These are phyloP conservation scores for Heliconius hewitsoni DNA, from an alignment of 1,140 invertebrate genomes.

Conservation along the genomic window DNA sequence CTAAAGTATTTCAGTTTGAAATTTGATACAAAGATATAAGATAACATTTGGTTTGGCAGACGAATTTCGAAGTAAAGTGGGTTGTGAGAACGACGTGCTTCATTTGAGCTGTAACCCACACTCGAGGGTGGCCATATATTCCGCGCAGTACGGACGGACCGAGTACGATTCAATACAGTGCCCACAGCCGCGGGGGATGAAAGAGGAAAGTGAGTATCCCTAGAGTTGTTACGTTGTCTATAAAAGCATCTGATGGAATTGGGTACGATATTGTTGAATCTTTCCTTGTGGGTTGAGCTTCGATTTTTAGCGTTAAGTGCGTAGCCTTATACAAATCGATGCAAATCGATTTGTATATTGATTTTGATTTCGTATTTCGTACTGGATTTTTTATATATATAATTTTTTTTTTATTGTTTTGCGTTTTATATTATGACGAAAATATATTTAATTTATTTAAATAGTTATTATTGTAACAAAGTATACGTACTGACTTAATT, in stretches of 20 bases:
- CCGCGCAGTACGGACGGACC: constrained; percentile 93
- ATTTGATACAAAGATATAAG: constrained; percentile 25
- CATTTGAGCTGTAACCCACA: constrained; percentile 91
- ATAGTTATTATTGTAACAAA: too few species aligned
- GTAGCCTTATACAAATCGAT: not conserved
- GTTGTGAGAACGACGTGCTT: constrained; percentile 93
- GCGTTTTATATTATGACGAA: too few species aligned
- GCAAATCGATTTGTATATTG: not conserved
- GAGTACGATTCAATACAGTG: constrained; percentile 94
- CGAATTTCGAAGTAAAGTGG: constrained; percentile 94
- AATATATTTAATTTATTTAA: too few species aligned
- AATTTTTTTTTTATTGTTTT: too few species aligned
- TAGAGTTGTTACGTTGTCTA: constrained; percentile 37
- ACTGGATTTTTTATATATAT: too few species aligned
- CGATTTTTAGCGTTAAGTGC: not conserved
- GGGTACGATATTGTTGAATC: constrained; percentile 26
- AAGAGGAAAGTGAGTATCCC: constrained; percentile 91
- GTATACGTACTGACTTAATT: too few species aligned
- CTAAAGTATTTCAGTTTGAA: constrained; percentile 18
- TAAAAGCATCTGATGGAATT: constrained; percentile 41
- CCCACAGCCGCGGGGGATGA: constrained; percentile 91
- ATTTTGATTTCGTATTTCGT: too few species aligned
- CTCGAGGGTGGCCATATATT: constrained; percentile 93
- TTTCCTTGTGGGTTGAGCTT: constrained; percentile 24
- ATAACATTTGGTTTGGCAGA: constrained; percentile 83